Conservation (phyloP, 2,797 vertebrate species). For the Tapirus indicus region DNA sequence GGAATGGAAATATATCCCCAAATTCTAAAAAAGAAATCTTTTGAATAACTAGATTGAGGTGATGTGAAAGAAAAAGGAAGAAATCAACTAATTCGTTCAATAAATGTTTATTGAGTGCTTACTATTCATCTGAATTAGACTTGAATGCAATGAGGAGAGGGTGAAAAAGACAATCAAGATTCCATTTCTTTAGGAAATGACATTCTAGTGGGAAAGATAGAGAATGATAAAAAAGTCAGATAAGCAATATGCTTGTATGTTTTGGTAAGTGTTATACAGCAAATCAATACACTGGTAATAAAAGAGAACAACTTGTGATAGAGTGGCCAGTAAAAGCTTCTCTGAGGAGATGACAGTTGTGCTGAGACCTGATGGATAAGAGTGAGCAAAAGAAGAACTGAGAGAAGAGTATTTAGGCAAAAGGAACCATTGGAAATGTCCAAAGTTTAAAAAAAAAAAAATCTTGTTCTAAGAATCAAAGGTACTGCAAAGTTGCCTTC, state of each 20-base stretch:
- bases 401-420: not conserved
- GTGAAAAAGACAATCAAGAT: not conserved
- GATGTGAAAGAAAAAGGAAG: not conserved
- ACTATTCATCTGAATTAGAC: not conserved
- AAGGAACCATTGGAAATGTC: not conserved
- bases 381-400: not conserved
- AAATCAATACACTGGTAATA: not conserved
- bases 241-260: not conserved
- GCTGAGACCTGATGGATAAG: not conserved
- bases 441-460: not conserved
- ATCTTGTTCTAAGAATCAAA: not conserved
- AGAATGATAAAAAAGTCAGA: slow-evolving; percentile 30
- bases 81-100: not conserved
- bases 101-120: not conserved
- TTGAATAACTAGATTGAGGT: not conserved
- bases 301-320: not conserved
- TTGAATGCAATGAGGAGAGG: not conserved
- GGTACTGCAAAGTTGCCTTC: not conserved
- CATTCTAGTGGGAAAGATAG: not conserved
- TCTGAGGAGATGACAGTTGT: no score
- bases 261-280: not conserved
- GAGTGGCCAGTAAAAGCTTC: not conserved
- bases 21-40: not conserved
- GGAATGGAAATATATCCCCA: not conserved
- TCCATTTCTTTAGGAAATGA: not conserved